Percentiles rank a stretch among this genome's conserved stretches.
Evolutionary conservation across 2,113 vertebrate species (phyloP).

Genomic region (Chiloscyllium plagiosum): DNA sequence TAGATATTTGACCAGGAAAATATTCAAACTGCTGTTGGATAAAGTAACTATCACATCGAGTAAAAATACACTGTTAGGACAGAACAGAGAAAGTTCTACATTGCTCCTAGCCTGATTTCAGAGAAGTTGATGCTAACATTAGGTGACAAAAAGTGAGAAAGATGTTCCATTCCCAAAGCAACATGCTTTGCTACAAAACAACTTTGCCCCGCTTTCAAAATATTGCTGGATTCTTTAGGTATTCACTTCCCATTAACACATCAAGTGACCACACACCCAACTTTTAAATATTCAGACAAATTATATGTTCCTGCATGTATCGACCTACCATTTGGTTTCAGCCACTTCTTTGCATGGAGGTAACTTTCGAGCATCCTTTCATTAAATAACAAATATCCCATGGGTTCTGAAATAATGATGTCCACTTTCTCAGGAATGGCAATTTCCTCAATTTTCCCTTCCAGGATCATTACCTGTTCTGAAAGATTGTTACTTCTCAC

Average conservation of each 20-base stretch:
- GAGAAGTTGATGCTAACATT: neutral
- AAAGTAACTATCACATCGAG: neutral
- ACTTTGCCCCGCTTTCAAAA: neutral
- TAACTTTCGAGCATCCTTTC: conserved; percentile 65
- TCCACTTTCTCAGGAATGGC: conserved; percentile 61
- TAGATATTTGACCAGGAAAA: neutral
- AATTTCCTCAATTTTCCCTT: conserved; percentile 63
- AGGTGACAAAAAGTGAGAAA: neutral
- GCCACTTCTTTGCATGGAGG: conserved; percentile 65
- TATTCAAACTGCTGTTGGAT: neutral
- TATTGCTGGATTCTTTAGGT: neutral
- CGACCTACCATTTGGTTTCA: conserved; percentile 63
- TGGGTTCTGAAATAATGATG: conserved; percentile 68
- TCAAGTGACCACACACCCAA: neutral
- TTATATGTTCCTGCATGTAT: neutral
- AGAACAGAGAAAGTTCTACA: neutral
- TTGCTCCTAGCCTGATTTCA: neutral
- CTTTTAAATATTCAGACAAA: conserved; percentile 5
- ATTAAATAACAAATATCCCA: conserved; percentile 69
- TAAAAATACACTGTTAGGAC: neutral
- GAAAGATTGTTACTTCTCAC: conserved; percentile 62
- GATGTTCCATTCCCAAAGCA: neutral
- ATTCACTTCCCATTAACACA: neutral
- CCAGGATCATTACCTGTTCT: conserved; percentile 60
- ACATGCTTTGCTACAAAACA: neutral